Evolutionary conservation across 2,113 vertebrate species (phyloP).

Genomic region (Bos taurus): ARS-UCD2.0 NC_037357.1:81048501-81049000

Average conservation of each 20-base stretch:
- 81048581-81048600: background rate
- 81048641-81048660: background rate
- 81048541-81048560: background rate
- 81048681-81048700: background rate
- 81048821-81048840: background rate
- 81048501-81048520: background rate
- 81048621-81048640: background rate
- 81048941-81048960: background rate
- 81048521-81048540: background rate
- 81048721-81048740: background rate
- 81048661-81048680: background rate
- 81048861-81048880: background rate
- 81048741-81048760: background rate
- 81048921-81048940: background rate
- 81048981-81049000: background rate
- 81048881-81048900: background rate
- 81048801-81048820: background rate
- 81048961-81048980: constrained; percentile 19
- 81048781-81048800: background rate
- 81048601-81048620: background rate
- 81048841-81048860: background rate
- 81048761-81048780: background rate
- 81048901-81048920: background rate
- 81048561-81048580: background rate
- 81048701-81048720: background rate